Evolutionary conservation across 2,888 invertebrate species (phyloP).

Genomic region (Lepidonotus clava): DNA sequence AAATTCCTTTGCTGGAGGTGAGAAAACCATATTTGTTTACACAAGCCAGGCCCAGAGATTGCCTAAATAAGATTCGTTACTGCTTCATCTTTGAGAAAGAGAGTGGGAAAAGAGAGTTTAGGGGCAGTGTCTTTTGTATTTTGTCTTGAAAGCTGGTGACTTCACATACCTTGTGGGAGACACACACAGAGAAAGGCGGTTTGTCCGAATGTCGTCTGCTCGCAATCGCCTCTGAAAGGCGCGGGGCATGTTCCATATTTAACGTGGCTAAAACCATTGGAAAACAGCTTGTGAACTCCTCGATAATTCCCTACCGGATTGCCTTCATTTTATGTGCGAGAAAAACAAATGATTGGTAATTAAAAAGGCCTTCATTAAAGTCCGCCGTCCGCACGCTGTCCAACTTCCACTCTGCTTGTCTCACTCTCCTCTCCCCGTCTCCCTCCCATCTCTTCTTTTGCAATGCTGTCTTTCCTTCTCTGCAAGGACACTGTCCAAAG

Average conservation of each 20-base stretch:
- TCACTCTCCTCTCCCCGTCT: neutral
- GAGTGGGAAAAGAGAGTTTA: too few species aligned
- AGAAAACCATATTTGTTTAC: neutral
- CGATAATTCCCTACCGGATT: constrained; percentile 38
- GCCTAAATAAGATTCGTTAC: constrained; percentile 10
- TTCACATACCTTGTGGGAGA: neutral
- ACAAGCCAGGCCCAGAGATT: neutral
- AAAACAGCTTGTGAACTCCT: constrained; percentile 16
- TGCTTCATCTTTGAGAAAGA: too few species aligned
- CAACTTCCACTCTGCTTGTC: neutral
- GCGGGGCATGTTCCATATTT: constrained; percentile 37
- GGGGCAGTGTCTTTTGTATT: neutral
- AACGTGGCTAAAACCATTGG: constrained; percentile 28
- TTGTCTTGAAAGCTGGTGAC: neutral
- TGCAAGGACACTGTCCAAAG: too few species aligned
- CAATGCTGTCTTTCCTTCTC: too few species aligned
- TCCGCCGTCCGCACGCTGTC: neutral
- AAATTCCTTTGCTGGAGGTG: neutral
- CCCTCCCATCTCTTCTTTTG: neutral
- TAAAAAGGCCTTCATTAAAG: constrained; percentile 42
- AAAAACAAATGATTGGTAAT: constrained; percentile 13
- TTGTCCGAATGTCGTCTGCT: too few species aligned
- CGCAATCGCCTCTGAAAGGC: too few species aligned
- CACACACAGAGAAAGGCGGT: neutral
- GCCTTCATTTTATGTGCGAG: neutral